Evolutionary conservation across 2,113 vertebrate genomes (phyloP), one percentile per base, ranked within the genome.

Genomic region (Forbesichthys agassizii): DNA sequence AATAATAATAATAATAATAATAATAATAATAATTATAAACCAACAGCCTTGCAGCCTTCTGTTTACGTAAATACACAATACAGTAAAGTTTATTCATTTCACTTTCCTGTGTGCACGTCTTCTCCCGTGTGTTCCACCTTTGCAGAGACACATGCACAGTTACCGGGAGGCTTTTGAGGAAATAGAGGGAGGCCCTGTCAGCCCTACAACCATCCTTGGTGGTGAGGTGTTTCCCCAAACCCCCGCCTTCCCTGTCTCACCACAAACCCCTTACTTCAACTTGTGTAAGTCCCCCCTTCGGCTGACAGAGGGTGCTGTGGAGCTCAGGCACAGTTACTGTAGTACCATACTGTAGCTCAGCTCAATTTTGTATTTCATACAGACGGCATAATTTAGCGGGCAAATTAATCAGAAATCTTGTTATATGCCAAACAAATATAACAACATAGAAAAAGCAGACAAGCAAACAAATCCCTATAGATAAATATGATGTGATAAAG

Each of bases 91-190:
- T 66, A 33, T n/a, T 57, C 13, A 54, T 9, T 42, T 36, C 33
- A 27, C 14, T 60, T 47, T 3, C 36, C 9, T 71, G 59, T 72
- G 54, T 42, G 42, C 59, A 62, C 14, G 9, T 69, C 51, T 74
- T 59, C 68, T 33, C 70, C 12, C 49, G 13, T 27, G 7, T 86
- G n/a, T 68, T 88, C 55, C 80, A 56, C 47, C 63, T 63, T 64
- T 27, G 0, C 87, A 99, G 98, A 95, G 93, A 88, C 94, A 96
- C 77, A 95, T 99, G 84, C 98, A 99, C 88, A 99, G 98, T 89
- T 99, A 99, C 91, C 95, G 95, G 65, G 98, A 99, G 66, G 97
- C 98, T 68, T 99, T 98, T 0, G 97, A 99, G 81, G 98, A 99
- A 86, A 90, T 95, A 83, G 96, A 98, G 2, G 91, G 94, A 64